phyloP scores from a whole-genome alignment of 2,888 invertebrate species.

The Ectobius pallidus region DNA sequence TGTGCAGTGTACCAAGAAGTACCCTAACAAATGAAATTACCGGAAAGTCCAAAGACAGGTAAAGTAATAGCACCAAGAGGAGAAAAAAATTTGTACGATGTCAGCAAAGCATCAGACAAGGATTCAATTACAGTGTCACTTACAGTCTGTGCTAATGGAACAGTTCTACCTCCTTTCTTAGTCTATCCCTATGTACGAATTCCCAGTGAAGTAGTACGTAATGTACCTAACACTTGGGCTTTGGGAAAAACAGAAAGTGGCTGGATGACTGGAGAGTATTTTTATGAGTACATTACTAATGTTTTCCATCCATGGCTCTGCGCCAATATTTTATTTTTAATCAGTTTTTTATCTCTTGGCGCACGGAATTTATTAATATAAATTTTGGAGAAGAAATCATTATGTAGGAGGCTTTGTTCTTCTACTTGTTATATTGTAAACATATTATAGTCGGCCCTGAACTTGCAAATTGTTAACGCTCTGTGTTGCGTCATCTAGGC shows the following conservation, averaged over 20 bases:
- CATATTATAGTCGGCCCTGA: too few relatives aligned
- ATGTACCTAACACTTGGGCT: background rate
- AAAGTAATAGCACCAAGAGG: background rate
- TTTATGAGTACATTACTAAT: conserved; percentile 5
- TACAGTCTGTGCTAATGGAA: background rate
- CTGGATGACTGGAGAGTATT: conserved; percentile 22
- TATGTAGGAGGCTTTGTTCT: too few relatives aligned
- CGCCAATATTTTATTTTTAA: too few relatives aligned
- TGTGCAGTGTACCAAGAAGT: background rate
- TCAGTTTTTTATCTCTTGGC: too few relatives aligned
- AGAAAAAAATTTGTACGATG: background rate
- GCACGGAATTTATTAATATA: too few relatives aligned
- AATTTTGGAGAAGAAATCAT: too few relatives aligned
- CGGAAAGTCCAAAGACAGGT: background rate
- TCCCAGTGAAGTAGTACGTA: background rate
- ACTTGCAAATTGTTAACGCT: too few relatives aligned
- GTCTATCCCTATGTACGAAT: background rate
- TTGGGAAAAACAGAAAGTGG: background rate
- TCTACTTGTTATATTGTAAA: too few relatives aligned
- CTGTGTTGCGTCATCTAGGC: too few relatives aligned
- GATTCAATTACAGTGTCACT: background rate
- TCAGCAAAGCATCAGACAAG: background rate
- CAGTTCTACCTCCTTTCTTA: background rate
- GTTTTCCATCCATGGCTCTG: conserved; percentile 1
- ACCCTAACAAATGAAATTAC: background rate